Conservation (phyloP, 1,140 invertebrate genomes). For the Trachelipus rathkii region DNA sequence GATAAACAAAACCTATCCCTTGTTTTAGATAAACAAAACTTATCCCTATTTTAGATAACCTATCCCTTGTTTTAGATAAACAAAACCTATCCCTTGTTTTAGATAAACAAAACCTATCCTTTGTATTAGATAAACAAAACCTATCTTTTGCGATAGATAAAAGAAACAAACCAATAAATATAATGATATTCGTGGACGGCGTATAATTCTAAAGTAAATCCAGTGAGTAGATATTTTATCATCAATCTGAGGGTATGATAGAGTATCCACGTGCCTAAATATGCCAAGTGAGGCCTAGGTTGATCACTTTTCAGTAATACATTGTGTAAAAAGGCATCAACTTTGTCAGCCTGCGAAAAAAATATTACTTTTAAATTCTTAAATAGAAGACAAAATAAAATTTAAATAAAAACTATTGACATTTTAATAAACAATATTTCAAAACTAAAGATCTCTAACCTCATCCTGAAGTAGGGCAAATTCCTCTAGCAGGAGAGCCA, state of each 20-base stretch:
- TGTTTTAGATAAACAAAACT: too few species aligned
- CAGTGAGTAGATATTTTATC: conserved; percentile 88
- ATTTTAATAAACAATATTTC: background rate
- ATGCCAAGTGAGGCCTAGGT: conserved; percentile 70
- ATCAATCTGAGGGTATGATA: conserved; percentile 94
- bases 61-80: too few species aligned
- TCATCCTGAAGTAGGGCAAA: conserved; percentile 90
- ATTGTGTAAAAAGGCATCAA: conserved; percentile 77
- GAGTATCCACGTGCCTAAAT: conserved; percentile 91
- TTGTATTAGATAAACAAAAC: too few species aligned
- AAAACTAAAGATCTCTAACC: conserved; percentile 54
- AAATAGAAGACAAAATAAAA: conserved; percentile 26
- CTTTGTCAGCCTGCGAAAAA: conserved; percentile 72
- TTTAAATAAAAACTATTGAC: too few species aligned
- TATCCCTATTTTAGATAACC: too few species aligned
- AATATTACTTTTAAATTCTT: background rate
- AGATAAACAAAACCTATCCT: too few species aligned
- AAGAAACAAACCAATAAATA: conserved; percentile 72
- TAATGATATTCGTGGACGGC: conserved; percentile 95
- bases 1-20: too few species aligned
- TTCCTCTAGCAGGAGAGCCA: conserved; percentile 82
- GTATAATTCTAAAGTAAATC: conserved; percentile 92
- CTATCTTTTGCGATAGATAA: too few species aligned
- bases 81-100: too few species aligned
- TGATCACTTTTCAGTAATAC: conserved; percentile 64